phyloP scores from a whole-genome alignment of 2,797 vertebrate species.

The Lerista edwardsae region DNA sequence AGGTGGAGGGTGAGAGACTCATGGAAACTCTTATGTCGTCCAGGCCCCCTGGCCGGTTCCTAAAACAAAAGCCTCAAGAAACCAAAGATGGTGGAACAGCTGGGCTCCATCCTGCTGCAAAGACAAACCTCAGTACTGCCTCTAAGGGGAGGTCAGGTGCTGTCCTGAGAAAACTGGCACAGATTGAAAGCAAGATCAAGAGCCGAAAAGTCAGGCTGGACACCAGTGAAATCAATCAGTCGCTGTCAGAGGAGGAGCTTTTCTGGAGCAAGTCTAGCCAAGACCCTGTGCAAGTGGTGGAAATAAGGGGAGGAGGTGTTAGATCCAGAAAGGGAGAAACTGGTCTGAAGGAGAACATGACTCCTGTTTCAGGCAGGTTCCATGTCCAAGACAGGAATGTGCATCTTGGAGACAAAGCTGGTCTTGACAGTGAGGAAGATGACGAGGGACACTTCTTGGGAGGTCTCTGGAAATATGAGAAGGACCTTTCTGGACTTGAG shows the following conservation, averaged over 20 bases:
- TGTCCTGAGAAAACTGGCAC: slow-evolving; percentile 72
- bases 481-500: neutral
- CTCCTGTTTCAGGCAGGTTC: accelerated
- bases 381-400: neutral
- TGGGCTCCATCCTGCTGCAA: neutral
- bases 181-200: slow-evolving; percentile 79
- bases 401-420: slow-evolving; percentile 27
- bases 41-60: neutral
- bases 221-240: accelerated
- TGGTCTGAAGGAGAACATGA: accelerated
- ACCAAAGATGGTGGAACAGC: neutral
- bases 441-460: slow-evolving; percentile 75
- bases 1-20: too few species aligned
- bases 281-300: neutral
- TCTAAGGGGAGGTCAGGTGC: slow-evolving; percentile 46
- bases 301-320: neutral
- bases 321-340: slow-evolving; percentile 77
- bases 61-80: neutral
- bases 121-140: too few species aligned
- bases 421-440: slow-evolving; percentile 82
- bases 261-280: slow-evolving; percentile 49
- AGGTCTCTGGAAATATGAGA: slow-evolving; percentile 59
- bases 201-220: slow-evolving; percentile 43
- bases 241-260: slow-evolving; percentile 5
- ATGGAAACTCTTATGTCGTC: neutral